These are phyloP conservation scores for Gallirallus australis DNA, from an alignment of 2,797 vertebrate genomes.

Conservation along the genomic window DNA sequence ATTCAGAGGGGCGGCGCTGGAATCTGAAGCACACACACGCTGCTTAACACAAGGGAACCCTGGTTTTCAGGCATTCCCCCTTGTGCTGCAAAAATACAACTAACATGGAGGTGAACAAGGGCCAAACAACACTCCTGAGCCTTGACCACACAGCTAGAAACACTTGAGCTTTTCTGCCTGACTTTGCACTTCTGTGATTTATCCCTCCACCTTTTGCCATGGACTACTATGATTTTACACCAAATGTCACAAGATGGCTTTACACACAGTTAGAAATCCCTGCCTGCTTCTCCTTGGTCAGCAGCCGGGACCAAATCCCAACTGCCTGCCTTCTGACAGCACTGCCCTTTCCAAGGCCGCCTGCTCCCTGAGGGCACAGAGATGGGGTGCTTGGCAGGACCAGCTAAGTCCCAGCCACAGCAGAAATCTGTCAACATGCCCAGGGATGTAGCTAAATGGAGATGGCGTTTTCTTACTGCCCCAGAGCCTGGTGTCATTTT, in stretches of 20 bases:
- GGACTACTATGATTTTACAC: neutral
- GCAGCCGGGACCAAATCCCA: neutral
- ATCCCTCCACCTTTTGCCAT: neutral
- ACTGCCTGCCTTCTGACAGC: neutral
- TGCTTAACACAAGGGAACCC: neutral
- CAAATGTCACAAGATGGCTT: neutral
- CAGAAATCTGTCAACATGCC: neutral
- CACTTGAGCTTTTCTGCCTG: neutral
- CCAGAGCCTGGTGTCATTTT: neutral
- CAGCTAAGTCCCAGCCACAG: neutral
- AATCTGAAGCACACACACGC: fast-evolving
- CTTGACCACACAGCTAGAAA: neutral
- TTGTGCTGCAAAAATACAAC: neutral
- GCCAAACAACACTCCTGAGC: neutral
- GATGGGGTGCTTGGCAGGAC: neutral
- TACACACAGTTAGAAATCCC: neutral
- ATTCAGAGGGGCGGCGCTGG: neutral
- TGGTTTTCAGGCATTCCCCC: neutral
- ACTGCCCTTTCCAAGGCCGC: neutral
- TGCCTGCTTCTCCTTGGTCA: neutral
- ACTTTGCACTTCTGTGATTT: neutral
- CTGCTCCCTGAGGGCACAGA: neutral
- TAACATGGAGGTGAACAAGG: fast-evolving
- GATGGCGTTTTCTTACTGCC: neutral
- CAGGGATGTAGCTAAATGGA: neutral